phyloP scores from a whole-genome alignment of 2,888 invertebrate genomes.

The Acronicta aceris region DNA sequence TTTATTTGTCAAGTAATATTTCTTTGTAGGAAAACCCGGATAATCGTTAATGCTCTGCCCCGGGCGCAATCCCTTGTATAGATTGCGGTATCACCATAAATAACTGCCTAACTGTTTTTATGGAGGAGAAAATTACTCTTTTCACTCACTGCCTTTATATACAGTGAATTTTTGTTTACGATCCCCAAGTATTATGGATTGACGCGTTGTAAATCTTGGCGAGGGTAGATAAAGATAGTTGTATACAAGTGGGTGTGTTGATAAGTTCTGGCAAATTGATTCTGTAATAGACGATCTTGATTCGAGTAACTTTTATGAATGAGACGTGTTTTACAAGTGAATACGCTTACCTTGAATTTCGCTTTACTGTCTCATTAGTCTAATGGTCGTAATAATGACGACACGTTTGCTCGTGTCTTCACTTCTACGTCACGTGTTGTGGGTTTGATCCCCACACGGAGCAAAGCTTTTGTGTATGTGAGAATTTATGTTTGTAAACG shows the following conservation, averaged over 20 bases:
- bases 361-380: neutral
- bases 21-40: constrained; percentile 80
- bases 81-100: constrained; percentile 88
- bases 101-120: constrained; percentile 88
- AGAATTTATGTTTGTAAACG: too few species aligned
- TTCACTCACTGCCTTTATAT: constrained; percentile 84
- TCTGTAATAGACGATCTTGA: constrained; percentile 40
- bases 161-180: constrained; percentile 78
- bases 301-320: constrained; percentile 34
- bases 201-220: constrained; percentile 54
- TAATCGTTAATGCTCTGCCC: constrained; percentile 86
- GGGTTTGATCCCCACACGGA: too few species aligned
- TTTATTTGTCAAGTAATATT: constrained; percentile 87
- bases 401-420: too few species aligned
- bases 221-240: constrained; percentile 53
- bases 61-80: constrained; percentile 85
- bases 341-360: constrained; percentile 16
- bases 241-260: constrained; percentile 47
- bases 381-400: too few species aligned
- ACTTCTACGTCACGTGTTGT: too few species aligned
- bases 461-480: too few species aligned
- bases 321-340: constrained; percentile 9
- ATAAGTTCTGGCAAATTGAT: constrained; percentile 53
- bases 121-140: constrained; percentile 85
- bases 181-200: constrained; percentile 60